A percentile compares a stretch with the other conserved stretches of the same genome.
These are phyloP conservation scores for Drosophila kambysellisi DNA, from an alignment of 2,888 invertebrate genomes.

Conservation along the genomic window DNA sequence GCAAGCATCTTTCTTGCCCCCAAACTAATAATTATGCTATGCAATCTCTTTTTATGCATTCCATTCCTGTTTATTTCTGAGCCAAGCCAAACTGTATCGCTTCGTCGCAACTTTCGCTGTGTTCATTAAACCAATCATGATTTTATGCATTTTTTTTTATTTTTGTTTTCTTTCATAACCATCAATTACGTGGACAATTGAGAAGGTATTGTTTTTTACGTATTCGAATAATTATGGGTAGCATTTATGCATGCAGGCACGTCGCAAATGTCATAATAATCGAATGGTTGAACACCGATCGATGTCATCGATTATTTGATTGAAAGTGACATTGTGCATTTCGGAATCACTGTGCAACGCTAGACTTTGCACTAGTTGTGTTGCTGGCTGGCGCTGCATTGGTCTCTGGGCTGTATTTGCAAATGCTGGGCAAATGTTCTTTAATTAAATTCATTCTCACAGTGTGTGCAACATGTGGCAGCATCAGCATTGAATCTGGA, in stretches of 20 bases:
- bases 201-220: neutral
- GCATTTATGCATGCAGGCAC: constrained; percentile 7
- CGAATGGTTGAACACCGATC: neutral
- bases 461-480: constrained; percentile 81
- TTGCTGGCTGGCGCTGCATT: constrained; percentile 71
- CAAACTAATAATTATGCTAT: neutral
- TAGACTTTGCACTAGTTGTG: constrained; percentile 74
- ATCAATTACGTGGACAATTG: constrained; percentile 35
- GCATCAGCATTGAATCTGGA: constrained; percentile 21
- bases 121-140: constrained; percentile 18
- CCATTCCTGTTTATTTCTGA: neutral
- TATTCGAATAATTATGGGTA: neutral
- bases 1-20: neutral
- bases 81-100: neutral
- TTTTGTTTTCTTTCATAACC: constrained; percentile 7
- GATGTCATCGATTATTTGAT: neutral
- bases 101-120: constrained; percentile 22
- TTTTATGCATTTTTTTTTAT: constrained; percentile 1
- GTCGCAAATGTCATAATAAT: constrained; percentile 15
- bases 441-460: constrained; percentile 82
- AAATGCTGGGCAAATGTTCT: constrained; percentile 60
- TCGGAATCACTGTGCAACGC: constrained; percentile 48
- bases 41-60: neutral
- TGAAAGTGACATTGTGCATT: neutral
- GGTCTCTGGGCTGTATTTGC: constrained; percentile 61